Conservation (phyloP, 2,888 invertebrate species). For the Cyclophora punctaria region DNA sequence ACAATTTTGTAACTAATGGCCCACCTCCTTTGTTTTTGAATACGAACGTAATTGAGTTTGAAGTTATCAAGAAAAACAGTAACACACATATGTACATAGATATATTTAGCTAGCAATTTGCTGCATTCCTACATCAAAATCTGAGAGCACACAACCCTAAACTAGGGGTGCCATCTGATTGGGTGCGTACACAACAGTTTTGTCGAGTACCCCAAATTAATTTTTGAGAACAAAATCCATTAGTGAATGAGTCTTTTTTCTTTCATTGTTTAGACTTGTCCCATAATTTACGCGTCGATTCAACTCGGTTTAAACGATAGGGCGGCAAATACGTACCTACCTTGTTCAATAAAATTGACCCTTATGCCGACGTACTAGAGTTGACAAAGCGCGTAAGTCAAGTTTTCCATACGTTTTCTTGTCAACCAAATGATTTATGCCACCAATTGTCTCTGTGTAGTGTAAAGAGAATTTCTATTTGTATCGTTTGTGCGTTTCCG, state of each 20-base stretch:
- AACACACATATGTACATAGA: no score
- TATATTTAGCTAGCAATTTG: slow-evolving; percentile 1
- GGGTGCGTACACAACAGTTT: slow-evolving; percentile 62
- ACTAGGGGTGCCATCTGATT: slow-evolving; percentile 45
- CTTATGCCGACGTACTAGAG: slow-evolving; percentile 21
- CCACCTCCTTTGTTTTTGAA: no score
- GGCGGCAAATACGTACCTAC: slow-evolving; percentile 52
- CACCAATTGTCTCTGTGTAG: slow-evolving; percentile 65
- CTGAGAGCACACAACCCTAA: slow-evolving; percentile 21
- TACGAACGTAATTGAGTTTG: no score
- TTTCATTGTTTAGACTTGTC: slow-evolving; percentile 65
- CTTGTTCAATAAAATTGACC: neutral
- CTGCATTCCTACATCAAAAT: neutral
- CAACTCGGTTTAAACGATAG: slow-evolving; percentile 63
- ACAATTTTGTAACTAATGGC: no score
- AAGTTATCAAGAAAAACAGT: no score
- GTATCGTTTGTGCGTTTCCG: slow-evolving; percentile 55
- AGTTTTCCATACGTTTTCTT: slow-evolving; percentile 47
- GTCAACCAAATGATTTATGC: slow-evolving; percentile 70
- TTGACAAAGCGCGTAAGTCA: slow-evolving; percentile 8
- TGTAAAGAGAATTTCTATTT: slow-evolving; percentile 69
- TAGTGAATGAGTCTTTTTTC: slow-evolving; percentile 65
- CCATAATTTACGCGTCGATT: slow-evolving; percentile 70
- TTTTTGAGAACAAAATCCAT: slow-evolving; percentile 73
- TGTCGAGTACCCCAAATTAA: slow-evolving; percentile 71